Base-by-base conservation (phyloP, 2,888 invertebrate species). In the Aphidius colemani region DNA sequence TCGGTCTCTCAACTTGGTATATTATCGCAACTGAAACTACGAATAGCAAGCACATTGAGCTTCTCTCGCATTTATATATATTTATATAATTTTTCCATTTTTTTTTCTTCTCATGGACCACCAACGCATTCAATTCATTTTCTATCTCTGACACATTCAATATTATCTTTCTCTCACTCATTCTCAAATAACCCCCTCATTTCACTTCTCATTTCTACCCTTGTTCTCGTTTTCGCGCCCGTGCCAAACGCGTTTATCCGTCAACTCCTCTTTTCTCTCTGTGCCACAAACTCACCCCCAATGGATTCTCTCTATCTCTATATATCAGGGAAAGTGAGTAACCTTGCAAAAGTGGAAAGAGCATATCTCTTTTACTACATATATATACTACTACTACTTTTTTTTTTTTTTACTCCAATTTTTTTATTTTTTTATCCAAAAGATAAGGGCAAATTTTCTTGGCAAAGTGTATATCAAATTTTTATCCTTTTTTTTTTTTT, bases 141-240 rank as follows among this genome's bases (percentile, higher is more conserved):
- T 62, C 65, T 65, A 13, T 64, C 66, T 59, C 67, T 70, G 68
- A 70, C 50, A 70, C 64, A 69, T 67, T 68, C 50, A 58, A 63
- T 55, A 53, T 53, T 18, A 64, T 61, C 59, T 64, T 69, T 69
- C 61, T 53, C 62, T 48, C 61, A 61, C 60, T 51, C 59, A 53
- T 53, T 59, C 41, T 59, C 18, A 50, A 39, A 59, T 56, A 46
- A 60, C 49, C 65, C 65, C 59, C 49, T 7, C 18, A 58, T 60
- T 63, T 55, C 64, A 66, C 62, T 56, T 51, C 67, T 66, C 59
- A 59, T 53, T 61, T 63, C 56, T 62, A 66, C 62, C 66, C 58
- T 63, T 62, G 64, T 65, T 63, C 68, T 66, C 65, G 59, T 67
- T 67, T 66, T 66, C 67, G 65, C 65, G 64, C 63, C 53, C 59